phyloP scores from a whole-genome alignment of 1,140 invertebrate genomes.

The Heliconius hermathena region DNA sequence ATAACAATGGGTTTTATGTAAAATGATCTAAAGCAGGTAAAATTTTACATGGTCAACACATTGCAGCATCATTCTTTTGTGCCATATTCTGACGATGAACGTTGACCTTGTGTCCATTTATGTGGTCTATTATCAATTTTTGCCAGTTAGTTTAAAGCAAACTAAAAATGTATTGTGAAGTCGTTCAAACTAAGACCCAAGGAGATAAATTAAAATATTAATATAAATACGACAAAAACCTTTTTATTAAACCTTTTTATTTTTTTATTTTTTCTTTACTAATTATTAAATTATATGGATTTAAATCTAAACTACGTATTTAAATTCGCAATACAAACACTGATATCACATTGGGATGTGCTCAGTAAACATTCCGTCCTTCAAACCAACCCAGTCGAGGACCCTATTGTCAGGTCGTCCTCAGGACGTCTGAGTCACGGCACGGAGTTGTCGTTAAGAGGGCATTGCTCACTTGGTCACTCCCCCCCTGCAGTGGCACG shows the following conservation, averaged over 20 bases:
- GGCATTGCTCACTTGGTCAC: conserved; percentile 75
- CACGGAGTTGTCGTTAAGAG: conserved; percentile 75
- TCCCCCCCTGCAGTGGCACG: conserved; percentile 55
- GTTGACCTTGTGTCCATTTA: conserved; percentile 49
- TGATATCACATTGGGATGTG: conserved; percentile 52
- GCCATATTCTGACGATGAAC: conserved; percentile 39
- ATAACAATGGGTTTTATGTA: neutral
- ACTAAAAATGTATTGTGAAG: neutral
- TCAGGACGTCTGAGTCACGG: conserved; percentile 75
- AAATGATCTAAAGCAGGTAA: conserved; percentile 7
- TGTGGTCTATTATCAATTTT: conserved; percentile 47
- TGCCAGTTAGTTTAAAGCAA: conserved; percentile 33
- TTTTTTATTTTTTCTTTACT: no score
- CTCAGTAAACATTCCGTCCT: conserved; percentile 69
- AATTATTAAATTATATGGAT: neutral
- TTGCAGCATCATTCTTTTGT: conserved; percentile 40
- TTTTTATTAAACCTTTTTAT: no score
- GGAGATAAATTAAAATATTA: no score
- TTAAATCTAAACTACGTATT: neutral
- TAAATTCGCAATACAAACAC: conserved; percentile 36
- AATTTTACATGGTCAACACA: conserved; percentile 13
- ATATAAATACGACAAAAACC: neutral
- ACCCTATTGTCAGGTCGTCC: conserved; percentile 77
- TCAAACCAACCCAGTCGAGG: conserved; percentile 71
- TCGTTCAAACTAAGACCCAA: no score